These are phyloP conservation scores for Meda fulgida DNA, from an alignment of 2,797 vertebrate species.

Conservation along the genomic window DNA sequence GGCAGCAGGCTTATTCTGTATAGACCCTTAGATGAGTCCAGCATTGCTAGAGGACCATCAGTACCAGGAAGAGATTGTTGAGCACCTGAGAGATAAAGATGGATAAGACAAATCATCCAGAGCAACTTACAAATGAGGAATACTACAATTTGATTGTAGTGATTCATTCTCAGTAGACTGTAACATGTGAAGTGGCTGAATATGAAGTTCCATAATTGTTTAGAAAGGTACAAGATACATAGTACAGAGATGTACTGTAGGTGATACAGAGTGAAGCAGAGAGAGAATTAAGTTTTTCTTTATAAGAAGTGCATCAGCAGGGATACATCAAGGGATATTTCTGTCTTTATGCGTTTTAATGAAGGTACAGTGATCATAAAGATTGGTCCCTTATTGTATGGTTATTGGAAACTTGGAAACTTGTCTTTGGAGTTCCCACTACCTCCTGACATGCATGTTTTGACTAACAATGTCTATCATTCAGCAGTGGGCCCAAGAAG, in stretches of 20 bases:
- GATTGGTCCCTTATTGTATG: background rate
- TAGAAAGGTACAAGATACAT: background rate
- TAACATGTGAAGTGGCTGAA: background rate
- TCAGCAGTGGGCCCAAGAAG: background rate
- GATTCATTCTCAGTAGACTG: background rate
- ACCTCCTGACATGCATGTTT: background rate
- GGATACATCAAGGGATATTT: background rate
- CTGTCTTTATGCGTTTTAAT: background rate
- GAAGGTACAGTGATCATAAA: background rate
- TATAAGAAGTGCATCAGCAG: background rate
- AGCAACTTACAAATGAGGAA: background rate
- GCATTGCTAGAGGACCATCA: slow-evolving; percentile 67
- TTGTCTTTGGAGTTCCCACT: background rate
- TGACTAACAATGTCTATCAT: background rate
- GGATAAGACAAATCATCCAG: background rate
- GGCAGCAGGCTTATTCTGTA: slow-evolving; percentile 76
- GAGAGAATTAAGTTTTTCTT: background rate
- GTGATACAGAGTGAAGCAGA: background rate
- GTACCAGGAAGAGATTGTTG: slow-evolving; percentile 71
- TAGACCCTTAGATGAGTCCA: slow-evolving; percentile 75
- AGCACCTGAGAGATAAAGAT: slow-evolving; percentile 61
- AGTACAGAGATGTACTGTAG: background rate
- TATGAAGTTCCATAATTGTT: background rate
- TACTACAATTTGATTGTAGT: background rate
- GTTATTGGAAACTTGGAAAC: background rate